A percentile compares a stretch with the other conserved stretches of the same genome.
phyloP scores from a whole-genome alignment of 1,140 invertebrate genomes.

The Pissodes strobi region DNA sequence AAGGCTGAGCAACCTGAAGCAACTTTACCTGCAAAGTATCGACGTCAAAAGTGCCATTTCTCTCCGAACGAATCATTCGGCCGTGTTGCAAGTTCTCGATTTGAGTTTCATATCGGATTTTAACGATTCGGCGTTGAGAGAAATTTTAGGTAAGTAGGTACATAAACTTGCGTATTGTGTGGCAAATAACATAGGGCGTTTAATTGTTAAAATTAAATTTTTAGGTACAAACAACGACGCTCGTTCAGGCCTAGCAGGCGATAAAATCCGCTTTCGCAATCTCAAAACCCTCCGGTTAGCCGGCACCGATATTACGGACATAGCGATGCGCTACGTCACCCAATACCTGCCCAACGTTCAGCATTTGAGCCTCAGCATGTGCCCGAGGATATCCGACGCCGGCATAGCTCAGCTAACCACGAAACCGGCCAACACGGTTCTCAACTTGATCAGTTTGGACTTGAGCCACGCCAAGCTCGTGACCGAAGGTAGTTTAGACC shows the following conservation, averaged over 20 bases:
- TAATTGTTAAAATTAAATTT: not conserved
- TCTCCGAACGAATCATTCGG: constrained; percentile 80
- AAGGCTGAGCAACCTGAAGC: constrained; percentile 79
- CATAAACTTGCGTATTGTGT: too few relatives aligned
- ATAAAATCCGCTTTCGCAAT: constrained; percentile 77
- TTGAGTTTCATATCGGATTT: constrained; percentile 80
- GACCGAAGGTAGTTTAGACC: constrained; percentile 79
- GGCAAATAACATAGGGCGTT: too few relatives aligned
- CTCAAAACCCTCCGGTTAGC: constrained; percentile 76
- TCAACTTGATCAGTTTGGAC: constrained; percentile 68
- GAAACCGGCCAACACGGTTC: constrained; percentile 63
- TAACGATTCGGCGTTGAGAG: constrained; percentile 78
- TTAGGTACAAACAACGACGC: constrained; percentile 81
- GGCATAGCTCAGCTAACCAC: constrained; percentile 84
- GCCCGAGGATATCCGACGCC: constrained; percentile 83
- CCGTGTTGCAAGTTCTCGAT: constrained; percentile 78
- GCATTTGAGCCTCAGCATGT: constrained; percentile 80
- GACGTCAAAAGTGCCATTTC: constrained; percentile 79
- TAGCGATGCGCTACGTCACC: constrained; percentile 78
- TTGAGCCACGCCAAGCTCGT: constrained; percentile 80
- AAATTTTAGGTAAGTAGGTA: constrained; percentile 63
- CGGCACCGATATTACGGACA: constrained; percentile 88
- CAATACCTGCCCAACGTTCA: constrained; percentile 76
- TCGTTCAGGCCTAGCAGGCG: constrained; percentile 79
- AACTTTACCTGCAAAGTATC: constrained; percentile 79